A percentile compares a stretch with the other conserved stretches of the same genome.
phyloP scores from a whole-genome alignment of 2,888 invertebrate species.

The Liodrosophila aerea region DNA sequence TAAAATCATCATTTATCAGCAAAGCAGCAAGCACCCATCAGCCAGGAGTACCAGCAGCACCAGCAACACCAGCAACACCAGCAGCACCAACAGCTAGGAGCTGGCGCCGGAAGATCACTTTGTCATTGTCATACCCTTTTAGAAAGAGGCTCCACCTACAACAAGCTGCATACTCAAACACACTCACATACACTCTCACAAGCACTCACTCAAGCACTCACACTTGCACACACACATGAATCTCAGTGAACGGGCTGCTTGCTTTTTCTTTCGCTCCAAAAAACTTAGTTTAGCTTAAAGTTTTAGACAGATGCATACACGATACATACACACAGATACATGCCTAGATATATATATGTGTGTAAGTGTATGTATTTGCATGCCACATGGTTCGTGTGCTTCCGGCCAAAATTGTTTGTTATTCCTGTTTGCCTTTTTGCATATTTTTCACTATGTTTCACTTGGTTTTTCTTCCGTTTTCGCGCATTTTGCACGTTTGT shows the following conservation, averaged over 20 bases:
- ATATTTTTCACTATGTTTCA: constrained; percentile 40
- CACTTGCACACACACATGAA: constrained; percentile 24
- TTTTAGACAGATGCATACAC: constrained; percentile 21
- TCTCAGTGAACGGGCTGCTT: constrained; percentile 30
- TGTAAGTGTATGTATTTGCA: constrained; percentile 54
- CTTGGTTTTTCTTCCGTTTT: constrained; percentile 44
- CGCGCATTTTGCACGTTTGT: constrained; percentile 58
- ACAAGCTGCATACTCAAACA: constrained; percentile 16
- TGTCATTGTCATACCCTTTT: constrained; percentile 75
- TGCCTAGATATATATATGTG: not conserved
- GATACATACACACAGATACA: not conserved
- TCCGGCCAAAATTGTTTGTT: constrained; percentile 45
- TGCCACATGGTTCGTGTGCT: constrained; percentile 36
- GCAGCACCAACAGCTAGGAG: constrained; percentile 16
- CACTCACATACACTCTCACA: not conserved
- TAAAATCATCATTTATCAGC: constrained; percentile 70
- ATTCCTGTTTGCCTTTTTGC: constrained; percentile 51
- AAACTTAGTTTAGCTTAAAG: constrained; percentile 23
- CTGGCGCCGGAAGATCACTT: constrained; percentile 79
- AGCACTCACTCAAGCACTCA: constrained; percentile 4
- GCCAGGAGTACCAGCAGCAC: constrained; percentile 23
- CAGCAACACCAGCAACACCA: constrained; percentile 18
- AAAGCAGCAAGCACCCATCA: constrained; percentile 24
- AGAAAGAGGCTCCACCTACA: constrained; percentile 42
- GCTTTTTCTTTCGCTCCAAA: constrained; percentile 18